These are phyloP conservation scores for Oscheius sp. DNA, from an alignment of 1,140 invertebrate species.

Conservation along the genomic window DNA sequence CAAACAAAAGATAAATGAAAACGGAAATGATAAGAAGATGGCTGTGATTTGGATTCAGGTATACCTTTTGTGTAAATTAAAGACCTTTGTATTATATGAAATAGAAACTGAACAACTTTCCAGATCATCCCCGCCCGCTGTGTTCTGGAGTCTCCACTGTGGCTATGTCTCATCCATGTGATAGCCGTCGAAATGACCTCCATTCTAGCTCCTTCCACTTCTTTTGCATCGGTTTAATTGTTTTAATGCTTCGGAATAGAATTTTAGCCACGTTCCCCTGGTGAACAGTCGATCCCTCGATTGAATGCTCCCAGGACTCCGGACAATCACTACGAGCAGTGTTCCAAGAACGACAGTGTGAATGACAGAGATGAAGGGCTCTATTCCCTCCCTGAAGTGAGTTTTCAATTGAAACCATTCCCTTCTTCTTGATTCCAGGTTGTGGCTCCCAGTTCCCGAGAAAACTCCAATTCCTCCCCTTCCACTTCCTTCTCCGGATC, in stretches of 20 bases:
- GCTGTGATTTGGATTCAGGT: conserved; percentile 2
- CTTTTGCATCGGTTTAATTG: not conserved
- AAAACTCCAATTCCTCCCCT: not conserved
- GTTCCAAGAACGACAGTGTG: not conserved
- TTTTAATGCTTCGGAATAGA: no score
- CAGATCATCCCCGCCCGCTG: not conserved
- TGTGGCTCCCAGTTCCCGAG: not conserved
- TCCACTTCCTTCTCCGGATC: not conserved
- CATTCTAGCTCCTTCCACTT: not conserved
- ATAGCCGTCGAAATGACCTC: not conserved
- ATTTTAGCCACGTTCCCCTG: no score
- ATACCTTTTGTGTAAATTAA: no score
- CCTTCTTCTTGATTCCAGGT: no score
- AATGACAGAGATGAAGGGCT: not conserved
- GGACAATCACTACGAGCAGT: not conserved
- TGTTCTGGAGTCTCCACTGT: not conserved
- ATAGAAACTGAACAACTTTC: no score
- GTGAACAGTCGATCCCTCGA: no score
- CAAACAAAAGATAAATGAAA: not conserved
- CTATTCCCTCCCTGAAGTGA: not conserved
- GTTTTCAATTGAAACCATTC: no score
- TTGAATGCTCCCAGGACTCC: not conserved
- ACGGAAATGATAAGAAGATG: not conserved
- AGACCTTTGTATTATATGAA: no score
- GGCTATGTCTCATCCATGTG: conserved; percentile 2